phyloP scores from a whole-genome alignment of 2,888 invertebrate species.

The Pammene fasciana region DNA sequence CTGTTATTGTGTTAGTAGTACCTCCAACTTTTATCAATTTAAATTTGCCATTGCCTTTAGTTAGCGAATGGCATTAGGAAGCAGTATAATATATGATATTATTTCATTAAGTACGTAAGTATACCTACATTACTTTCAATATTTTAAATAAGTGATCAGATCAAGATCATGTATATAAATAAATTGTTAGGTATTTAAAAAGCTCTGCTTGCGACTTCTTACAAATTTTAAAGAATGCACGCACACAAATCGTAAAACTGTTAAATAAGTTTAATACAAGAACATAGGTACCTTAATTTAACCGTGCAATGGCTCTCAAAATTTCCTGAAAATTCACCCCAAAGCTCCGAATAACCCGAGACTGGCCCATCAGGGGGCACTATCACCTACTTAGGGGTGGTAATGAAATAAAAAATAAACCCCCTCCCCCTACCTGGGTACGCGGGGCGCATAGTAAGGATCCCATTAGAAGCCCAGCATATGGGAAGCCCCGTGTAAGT shows the following conservation, averaged over 20 bases:
- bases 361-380: slow-evolving; percentile 46
- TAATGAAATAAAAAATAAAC: slow-evolving; percentile 58
- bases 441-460: slow-evolving; percentile 54
- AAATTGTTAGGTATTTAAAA: too few relatives aligned
- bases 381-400: slow-evolving; percentile 57
- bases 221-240: too few relatives aligned
- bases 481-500: slow-evolving; percentile 39
- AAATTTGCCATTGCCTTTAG: too few relatives aligned
- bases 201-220: too few relatives aligned
- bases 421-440: slow-evolving; percentile 48
- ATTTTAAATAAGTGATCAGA: too few relatives aligned
- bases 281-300: neutral
- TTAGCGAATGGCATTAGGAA: too few relatives aligned
- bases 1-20: too few relatives aligned
- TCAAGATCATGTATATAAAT: too few relatives aligned
- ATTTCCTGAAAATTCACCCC: slow-evolving; percentile 11
- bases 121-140: too few relatives aligned
- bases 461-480: slow-evolving; percentile 46
- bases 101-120: too few relatives aligned
- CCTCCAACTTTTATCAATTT: too few relatives aligned
- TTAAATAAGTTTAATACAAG: neutral
- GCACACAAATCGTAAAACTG: neutral
- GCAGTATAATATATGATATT: too few relatives aligned
- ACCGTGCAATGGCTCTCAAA: neutral
- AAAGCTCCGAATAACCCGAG: slow-evolving; percentile 17